These are phyloP conservation scores for Strix uralensis DNA, from an alignment of 2,113 vertebrate species.

Conservation along the genomic window DNA sequence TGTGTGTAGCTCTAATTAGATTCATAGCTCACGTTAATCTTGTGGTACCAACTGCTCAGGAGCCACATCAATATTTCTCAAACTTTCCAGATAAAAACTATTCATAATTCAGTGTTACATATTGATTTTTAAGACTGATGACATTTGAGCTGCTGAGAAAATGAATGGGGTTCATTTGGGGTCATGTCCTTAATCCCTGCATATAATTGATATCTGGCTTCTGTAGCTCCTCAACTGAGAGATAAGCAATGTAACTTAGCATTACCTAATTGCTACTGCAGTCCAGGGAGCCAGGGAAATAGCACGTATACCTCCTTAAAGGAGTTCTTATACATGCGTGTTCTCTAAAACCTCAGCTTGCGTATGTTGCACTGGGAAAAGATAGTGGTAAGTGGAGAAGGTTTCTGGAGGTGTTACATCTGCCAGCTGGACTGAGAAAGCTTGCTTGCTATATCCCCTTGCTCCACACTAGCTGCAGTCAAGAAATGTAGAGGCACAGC, in stretches of 20 bases:
- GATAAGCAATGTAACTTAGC: neutral
- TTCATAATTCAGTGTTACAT: slow-evolving; percentile 22
- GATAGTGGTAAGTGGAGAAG: neutral
- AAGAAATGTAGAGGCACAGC: neutral
- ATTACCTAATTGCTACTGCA: neutral
- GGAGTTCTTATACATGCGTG: neutral
- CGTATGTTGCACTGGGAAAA: neutral
- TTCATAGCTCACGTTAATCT: slow-evolving; percentile 6
- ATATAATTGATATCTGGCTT: neutral
- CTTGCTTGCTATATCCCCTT: neutral
- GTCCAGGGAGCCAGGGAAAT: neutral
- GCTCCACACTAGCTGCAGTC: neutral
- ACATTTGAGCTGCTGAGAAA: slow-evolving; percentile 34
- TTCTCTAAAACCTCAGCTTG: neutral
- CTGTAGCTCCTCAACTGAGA: neutral
- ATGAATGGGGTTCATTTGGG: slow-evolving; percentile 24
- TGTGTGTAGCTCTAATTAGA: slow-evolving; percentile 10
- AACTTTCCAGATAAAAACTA: slow-evolving; percentile 12
- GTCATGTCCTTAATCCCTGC: neutral
- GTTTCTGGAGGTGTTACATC: neutral
- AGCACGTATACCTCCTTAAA: neutral
- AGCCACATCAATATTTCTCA: slow-evolving; percentile 14
- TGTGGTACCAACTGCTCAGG: neutral
- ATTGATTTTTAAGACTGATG: slow-evolving; percentile 40
- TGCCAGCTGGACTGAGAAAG: neutral